A percentile compares a stretch with the other conserved stretches of the same genome.
Conservation (phyloP, 2,888 invertebrate species). For the Xestia c-nigrum region DNA sequence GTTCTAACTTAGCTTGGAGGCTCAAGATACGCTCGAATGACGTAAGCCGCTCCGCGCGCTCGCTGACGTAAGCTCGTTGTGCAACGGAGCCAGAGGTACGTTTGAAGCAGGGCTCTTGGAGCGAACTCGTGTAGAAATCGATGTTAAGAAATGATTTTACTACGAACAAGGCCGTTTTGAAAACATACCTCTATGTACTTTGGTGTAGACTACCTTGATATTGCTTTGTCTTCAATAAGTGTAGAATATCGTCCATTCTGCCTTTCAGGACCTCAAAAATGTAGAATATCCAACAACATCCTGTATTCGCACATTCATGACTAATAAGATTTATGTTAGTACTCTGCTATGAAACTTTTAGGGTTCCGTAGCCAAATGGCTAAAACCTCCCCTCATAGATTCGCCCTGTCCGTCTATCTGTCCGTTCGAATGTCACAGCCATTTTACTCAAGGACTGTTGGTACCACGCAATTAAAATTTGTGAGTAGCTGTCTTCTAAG, state of each 20-base stretch:
- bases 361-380: too few relatives aligned
- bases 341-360: not conserved
- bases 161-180: conserved; percentile 82
- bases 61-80: conserved; percentile 91
- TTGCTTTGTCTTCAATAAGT: conserved; percentile 13
- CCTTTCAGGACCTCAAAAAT: not conserved
- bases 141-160: conserved; percentile 86
- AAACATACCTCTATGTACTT: conserved; percentile 69
- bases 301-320: conserved; percentile 37
- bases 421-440: too few relatives aligned
- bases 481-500: too few relatives aligned
- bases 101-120: conserved; percentile 88
- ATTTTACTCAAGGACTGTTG: too few relatives aligned
- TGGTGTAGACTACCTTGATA: conserved; percentile 15
- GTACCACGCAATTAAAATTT: too few relatives aligned
- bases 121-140: conserved; percentile 88
- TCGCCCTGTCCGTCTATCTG: too few relatives aligned
- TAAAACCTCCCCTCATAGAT: too few relatives aligned
- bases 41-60: conserved; percentile 89
- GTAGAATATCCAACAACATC: conserved; percentile 20
- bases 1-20: conserved; percentile 81
- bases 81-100: conserved; percentile 89
- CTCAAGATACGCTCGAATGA: conserved; percentile 84
- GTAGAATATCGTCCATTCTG: not conserved
- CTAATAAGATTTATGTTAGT: not conserved